These are phyloP conservation scores for Carassius gibelio DNA, from an alignment of 2,113 vertebrate species.

Conservation along the genomic window DNA sequence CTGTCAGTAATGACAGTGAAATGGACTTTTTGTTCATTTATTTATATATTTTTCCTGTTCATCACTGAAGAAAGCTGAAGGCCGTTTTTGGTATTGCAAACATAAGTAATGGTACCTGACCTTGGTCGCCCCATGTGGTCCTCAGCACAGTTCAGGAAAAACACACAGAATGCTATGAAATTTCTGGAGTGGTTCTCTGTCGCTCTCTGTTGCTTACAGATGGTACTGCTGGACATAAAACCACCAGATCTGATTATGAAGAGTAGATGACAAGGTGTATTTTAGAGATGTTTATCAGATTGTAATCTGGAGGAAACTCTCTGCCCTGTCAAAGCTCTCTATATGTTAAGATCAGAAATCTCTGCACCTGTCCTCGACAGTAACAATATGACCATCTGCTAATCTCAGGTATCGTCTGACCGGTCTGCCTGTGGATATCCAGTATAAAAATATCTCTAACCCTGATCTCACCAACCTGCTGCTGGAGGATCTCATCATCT, in stretches of 20 bases:
- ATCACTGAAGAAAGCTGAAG: constrained; percentile 38
- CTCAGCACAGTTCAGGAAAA: not conserved
- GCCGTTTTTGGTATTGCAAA: constrained; percentile 34
- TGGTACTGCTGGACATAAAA: not conserved
- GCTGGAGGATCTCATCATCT: constrained; percentile 97
- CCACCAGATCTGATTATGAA: not conserved
- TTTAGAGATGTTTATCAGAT: constrained; percentile 26
- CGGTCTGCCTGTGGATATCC: constrained; percentile 92
- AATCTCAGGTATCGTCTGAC: constrained; percentile 89
- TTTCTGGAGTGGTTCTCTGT: constrained; percentile 2
- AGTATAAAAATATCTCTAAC: constrained; percentile 95
- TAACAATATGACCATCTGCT: constrained; percentile 7
- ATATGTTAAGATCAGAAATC: not conserved
- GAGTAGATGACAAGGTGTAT: constrained; percentile 16
- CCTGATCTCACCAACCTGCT: constrained; percentile 90
- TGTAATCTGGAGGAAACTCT: not conserved
- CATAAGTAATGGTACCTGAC: constrained; percentile 42
- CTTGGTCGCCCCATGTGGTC: constrained; percentile 22
- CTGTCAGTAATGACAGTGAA: constrained; percentile 42
- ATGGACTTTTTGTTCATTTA: constrained; percentile 25
- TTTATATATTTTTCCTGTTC: constrained; percentile 18
- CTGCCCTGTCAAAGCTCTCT: constrained; percentile 7
- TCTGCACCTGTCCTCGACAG: not conserved
- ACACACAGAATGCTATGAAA: not conserved
- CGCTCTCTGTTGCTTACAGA: constrained; percentile 35